Base-by-base conservation (phyloP, 1,140 invertebrate species). In the Procambarus clarkii region DNA sequence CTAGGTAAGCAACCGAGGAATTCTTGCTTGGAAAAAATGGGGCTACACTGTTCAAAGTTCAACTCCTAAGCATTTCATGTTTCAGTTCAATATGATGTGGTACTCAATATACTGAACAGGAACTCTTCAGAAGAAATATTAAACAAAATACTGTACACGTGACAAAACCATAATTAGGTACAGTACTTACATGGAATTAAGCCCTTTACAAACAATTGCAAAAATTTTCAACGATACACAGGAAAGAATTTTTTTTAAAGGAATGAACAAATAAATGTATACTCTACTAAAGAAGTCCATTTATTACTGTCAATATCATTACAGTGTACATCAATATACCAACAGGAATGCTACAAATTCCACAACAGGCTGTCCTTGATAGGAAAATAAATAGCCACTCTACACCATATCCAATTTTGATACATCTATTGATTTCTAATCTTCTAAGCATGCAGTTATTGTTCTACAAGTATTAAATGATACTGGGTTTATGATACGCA, bases 371-470 rank as follows among this genome's bases (percentile, higher is more conserved):
- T 74, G 15, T 48, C 84, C 44, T 34, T 34, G 48, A 58, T 86
- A 78, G 46, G 85, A 86, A 86, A 86, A 86, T 86, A 78, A 79
- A 82, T 82, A 86, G 85, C 76, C 85, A 86, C 85, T 86, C 50
- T 58, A 86, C 48, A 86, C 48, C 46, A 86, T 78, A 78, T 60
- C 74, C 45, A 86, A 18, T 78, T 78, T 50, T 86, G 48, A 45
- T 78, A 86, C 2, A 50, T 24, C 60, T 86, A 74, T 76, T 3
- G 18, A 48, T 45, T 74, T 48, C 24, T 74, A 76, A 86, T 86
- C 46, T n/a, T 45, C 69, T 69, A 71, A 48, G 11, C 24, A 71
- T 71, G 60, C 58, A 85, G 0, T n/a, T 85, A 85, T 44, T 46
- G 34, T 44, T 85, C 58, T 71, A 71, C 46, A 64, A 18, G 58